phyloP scores from a whole-genome alignment of 2,797 vertebrate genomes.

The Macropus fuliginosus region DNA sequence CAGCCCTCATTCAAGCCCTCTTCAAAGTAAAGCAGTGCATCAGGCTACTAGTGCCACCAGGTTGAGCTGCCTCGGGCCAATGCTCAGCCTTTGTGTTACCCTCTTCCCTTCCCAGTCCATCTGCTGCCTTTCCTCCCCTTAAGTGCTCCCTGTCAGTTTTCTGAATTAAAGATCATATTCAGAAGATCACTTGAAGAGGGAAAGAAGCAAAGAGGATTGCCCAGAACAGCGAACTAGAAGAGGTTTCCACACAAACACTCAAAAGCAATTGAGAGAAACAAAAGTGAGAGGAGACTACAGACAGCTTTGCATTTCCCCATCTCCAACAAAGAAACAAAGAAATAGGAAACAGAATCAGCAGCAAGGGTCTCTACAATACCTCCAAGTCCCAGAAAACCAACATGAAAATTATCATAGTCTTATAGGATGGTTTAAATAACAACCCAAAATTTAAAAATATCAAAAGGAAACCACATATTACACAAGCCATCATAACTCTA shows the following conservation, averaged over 20 bases:
- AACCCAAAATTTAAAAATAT: not conserved
- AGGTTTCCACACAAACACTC: not conserved
- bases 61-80: slow-evolving; percentile 39
- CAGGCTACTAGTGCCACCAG: slow-evolving; percentile 4
- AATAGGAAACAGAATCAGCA: not conserved
- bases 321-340: not conserved
- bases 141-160: slow-evolving; percentile 32
- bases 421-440: not conserved
- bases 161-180: slow-evolving; percentile 30
- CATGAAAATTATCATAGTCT: not conserved
- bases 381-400: not conserved
- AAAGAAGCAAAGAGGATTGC: not conserved
- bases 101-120: slow-evolving; percentile 22
- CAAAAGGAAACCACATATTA: not conserved
- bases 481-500: not conserved
- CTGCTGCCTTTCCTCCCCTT: slow-evolving; percentile 42
- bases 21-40: slow-evolving; percentile 41
- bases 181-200: slow-evolving; percentile 16
- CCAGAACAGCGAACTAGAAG: not conserved
- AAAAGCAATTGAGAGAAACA: not conserved
- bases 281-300: not conserved
- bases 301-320: not conserved
- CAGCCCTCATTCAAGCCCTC: not conserved
- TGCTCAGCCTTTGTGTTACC: not conserved
- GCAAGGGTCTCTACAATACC: not conserved